These are phyloP conservation scores for Cavia aperea DNA, from an alignment of 2,113 vertebrate species.

Conservation along the genomic window DNA sequence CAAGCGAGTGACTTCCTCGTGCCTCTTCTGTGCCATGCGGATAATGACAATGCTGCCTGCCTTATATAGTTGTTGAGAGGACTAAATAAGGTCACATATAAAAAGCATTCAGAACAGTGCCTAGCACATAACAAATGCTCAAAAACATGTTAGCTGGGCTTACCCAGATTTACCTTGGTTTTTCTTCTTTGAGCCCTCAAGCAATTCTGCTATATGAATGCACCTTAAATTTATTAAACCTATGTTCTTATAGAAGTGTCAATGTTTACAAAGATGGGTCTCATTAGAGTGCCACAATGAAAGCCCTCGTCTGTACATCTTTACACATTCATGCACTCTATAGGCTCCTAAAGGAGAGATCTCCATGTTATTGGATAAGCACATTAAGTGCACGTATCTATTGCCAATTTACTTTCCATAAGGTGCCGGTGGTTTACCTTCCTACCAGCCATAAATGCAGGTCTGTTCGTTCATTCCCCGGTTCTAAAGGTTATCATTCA, in stretches of 20 bases:
- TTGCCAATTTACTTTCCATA: background rate
- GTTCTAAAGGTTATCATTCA: background rate
- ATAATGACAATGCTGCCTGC: background rate
- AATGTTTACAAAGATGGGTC: background rate
- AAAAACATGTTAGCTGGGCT: background rate
- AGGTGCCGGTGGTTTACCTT: background rate
- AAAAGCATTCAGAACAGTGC: background rate
- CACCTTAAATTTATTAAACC: background rate
- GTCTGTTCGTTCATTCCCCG: background rate
- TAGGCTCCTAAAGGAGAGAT: background rate
- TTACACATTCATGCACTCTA: background rate
- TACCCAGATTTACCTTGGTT: background rate
- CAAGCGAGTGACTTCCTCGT: background rate
- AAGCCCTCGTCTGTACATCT: background rate
- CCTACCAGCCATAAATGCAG: accelerated
- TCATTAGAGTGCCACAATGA: background rate
- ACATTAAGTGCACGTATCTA: background rate
- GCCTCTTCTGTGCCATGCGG: background rate
- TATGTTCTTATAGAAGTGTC: background rate
- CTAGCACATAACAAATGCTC: background rate
- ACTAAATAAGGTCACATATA: background rate
- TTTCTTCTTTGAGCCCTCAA: background rate
- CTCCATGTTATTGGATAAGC: accelerated
- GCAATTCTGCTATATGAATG: background rate
- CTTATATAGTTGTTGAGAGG: background rate